phyloP scores from a whole-genome alignment of 2,797 vertebrate genomes.

The Spinibarbus caldwelli region DNA sequence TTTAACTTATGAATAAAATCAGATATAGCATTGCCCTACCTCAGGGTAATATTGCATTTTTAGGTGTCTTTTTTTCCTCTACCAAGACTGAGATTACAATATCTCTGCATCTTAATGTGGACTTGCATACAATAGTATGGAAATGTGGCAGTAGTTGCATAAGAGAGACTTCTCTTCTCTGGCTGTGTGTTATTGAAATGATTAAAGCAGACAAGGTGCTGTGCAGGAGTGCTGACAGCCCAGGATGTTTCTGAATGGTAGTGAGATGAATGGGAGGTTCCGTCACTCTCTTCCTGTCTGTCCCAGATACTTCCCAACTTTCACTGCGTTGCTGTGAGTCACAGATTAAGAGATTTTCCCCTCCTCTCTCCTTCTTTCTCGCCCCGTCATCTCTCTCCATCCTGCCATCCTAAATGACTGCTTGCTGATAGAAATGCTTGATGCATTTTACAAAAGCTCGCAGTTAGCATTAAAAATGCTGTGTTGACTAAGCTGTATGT shows the following conservation, averaged over 20 bases:
- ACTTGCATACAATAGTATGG: not conserved
- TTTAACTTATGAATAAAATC: not conserved
- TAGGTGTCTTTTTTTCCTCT: not conserved
- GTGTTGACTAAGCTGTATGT: constrained; percentile 15
- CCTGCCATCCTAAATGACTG: constrained; percentile 28
- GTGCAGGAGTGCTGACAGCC: constrained; percentile 21
- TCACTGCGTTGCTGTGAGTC: constrained; percentile 48
- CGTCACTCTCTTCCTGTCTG: constrained; percentile 21
- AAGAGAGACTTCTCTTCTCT: not conserved
- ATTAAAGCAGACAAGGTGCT: constrained; percentile 18
- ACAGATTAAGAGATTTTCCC: constrained; percentile 46
- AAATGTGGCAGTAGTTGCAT: not conserved
- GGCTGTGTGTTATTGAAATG: not conserved
- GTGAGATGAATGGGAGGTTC: constrained; percentile 34
- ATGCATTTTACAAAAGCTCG: constrained; percentile 1
- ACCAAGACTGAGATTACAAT: not conserved
- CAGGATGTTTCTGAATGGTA: constrained; percentile 41
- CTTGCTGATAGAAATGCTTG: constrained; percentile 59
- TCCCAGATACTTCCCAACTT: constrained; percentile 48
- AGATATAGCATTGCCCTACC: not conserved
- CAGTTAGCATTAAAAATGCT: constrained; percentile 7
- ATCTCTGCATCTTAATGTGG: not conserved
- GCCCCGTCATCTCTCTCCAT: constrained; percentile 29
- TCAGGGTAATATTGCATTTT: not conserved
- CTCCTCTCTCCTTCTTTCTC: constrained; percentile 54